Evolutionary conservation across 2,888 invertebrate species (phyloP), one percentile per base, ranked within the genome.

Genomic region (Drosophila pseudotakahashii): DNA sequence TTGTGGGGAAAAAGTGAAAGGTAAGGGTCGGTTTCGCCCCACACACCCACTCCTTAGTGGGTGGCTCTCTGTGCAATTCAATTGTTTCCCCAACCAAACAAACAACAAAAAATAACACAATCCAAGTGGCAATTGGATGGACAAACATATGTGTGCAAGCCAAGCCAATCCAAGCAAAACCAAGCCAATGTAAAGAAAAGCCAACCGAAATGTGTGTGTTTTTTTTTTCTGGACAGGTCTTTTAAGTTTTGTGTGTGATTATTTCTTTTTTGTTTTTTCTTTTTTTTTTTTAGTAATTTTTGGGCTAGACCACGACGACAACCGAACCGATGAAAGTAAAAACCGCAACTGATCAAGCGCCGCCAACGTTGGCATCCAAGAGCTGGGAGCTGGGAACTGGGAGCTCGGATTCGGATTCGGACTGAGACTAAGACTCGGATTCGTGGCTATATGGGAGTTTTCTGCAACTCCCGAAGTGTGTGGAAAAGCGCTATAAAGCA

Each of bases 321-420:
- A 89, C 92, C 89, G 89, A 76, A 84, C 86, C 89, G 88, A 91
- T 91, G 91, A 91, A 92, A 91, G 92, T 91, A 91, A 91, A 91
- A 91, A 90, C 89, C 88, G 91, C 91, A 90, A 91, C 92, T 91
- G 91, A 91, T 90, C 91, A 89, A 86, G 90, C 87, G 79, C 87
- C 85, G 59, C 74, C 68, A 73, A 60, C 59, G 69, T 51, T 59
- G 69, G 73, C 67, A 71, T 71, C 77, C 51, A 67, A 66, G 66
- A 70, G 71, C 73, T 59, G 68, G 69, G 63, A 84, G 86, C 50
- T 36, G 41, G 26, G 36, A 32, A 23, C 10, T 42, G 19, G 37
- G n/a, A 37, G 26, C 57, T 58, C 47, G 47, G 62, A 62, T 32
- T 58, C 39, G 23, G 47, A 62, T 19, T 34, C 23, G 44, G 34